Base-by-base conservation (phyloP, 2,888 invertebrate species). In the Trachelus iudaicus region DNA sequence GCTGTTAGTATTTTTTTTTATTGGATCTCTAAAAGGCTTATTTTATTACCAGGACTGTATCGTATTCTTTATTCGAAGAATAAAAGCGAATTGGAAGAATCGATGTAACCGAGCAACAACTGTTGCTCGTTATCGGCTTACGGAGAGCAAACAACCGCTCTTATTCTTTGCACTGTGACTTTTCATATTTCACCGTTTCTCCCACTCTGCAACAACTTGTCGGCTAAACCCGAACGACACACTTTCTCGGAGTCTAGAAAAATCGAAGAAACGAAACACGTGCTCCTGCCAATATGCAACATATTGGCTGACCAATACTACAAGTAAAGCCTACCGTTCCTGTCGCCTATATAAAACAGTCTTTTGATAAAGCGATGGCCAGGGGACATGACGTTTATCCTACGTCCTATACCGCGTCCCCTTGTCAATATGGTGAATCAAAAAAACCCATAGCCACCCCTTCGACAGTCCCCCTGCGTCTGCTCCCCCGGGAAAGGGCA, bases 241-340 rank as follows among this genome's bases (percentile, higher is more conserved):
- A 68, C 80, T 77, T 76, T 34, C 74, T 34, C 30, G 15, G 73
- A 69, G 15, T 31, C 33, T 33, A 40, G 34, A 69, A 37, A 73
- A 74, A 34, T 75, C 34, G 73, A n/a, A 79, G 79, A 77, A 34
- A 31, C 69, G 76, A 33, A 68, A 76, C 77, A 81, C 76, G 81
- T 78, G 81, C 81, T 77, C 75, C 77, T 77, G 79, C 79, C 83
- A 86, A 85, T 87, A 86, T 87, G 78, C 82, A 75, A 81, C 82
- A 87, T 87, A 88, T 88, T 87, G 86, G 87, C 86, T 86, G 86
- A 87, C 87, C 87, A 83, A 83, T 85, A 83, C 82, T 81, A 79
- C 79, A 81, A 79, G 83, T 82, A 82, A 73, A 35, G 31, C 76
- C 76, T 40, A 69, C 69, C 13, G 35, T 37, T 77, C 71, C 73